phyloP scores from a whole-genome alignment of 2,797 vertebrate genomes.

The Sylvilagus floridanus region DNA sequence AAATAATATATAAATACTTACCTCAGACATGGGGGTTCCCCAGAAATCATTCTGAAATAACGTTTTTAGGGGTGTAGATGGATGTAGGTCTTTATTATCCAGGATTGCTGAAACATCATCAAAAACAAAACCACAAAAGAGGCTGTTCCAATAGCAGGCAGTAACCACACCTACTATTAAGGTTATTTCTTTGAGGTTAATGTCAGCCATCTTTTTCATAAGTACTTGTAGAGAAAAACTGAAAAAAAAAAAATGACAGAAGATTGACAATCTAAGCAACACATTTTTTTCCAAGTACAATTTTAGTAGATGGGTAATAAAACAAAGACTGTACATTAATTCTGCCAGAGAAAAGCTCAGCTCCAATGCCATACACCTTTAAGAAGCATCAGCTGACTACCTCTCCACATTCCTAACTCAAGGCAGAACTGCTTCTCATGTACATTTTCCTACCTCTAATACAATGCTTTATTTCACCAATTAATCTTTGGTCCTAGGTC shows the following conservation, averaged over 20 bases:
- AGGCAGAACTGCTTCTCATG: neutral
- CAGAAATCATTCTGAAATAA: slow-evolving; percentile 99
- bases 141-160: slow-evolving; percentile 98
- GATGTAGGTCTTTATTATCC: slow-evolving; percentile 98
- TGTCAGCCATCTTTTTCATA: slow-evolving; percentile 92
- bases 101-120: slow-evolving; percentile 99
- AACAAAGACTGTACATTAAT: slow-evolving; percentile 9
- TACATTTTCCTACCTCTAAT: neutral
- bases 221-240: slow-evolving; percentile 89
- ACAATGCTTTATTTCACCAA: neutral
- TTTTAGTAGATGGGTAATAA: neutral
- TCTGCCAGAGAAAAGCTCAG: slow-evolving; percentile 38
- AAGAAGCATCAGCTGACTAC: neutral
- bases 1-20: slow-evolving; percentile 48
- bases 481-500: neutral
- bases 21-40: slow-evolving; percentile 98
- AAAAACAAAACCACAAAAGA: slow-evolving; percentile 97
- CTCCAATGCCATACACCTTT: neutral
- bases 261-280: slow-evolving; percentile 52
- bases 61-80: slow-evolving; percentile 94
- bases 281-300: neutral
- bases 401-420: slow-evolving; percentile 8
- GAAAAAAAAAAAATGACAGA: neutral
- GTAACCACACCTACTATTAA: slow-evolving; percentile 94
- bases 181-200: slow-evolving; percentile 94